These are phyloP conservation scores for Vespertilio murinus DNA, from an alignment of 2,797 vertebrate genomes.

Conservation along the genomic window DNA sequence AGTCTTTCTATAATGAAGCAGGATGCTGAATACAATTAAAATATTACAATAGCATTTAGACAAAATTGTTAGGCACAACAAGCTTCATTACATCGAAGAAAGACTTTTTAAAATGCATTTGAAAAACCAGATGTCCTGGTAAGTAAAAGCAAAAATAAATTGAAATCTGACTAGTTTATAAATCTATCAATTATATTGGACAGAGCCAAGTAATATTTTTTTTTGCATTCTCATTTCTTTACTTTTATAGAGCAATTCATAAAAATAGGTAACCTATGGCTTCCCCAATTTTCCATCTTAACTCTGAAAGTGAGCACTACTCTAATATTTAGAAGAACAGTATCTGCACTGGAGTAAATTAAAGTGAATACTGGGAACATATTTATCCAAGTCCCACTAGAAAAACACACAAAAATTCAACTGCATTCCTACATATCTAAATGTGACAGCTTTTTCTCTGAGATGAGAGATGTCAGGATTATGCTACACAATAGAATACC, in stretches of 20 bases:
- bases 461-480: constrained; percentile 10
- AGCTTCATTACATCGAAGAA: background rate
- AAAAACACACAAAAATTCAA: constrained; percentile 26
- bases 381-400: constrained; percentile 41
- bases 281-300: constrained; percentile 39
- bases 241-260: background rate
- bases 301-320: background rate
- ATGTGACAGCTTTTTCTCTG: constrained; percentile 15
- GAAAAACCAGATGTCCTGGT: constrained; percentile 20
- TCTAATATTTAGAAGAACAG: constrained; percentile 34
- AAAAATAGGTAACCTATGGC: background rate
- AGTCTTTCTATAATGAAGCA: constrained; percentile 17
- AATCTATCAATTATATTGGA: constrained; percentile 1
- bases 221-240: background rate
- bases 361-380: constrained; percentile 6
- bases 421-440: constrained; percentile 4
- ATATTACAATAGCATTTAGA: background rate
- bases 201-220: constrained; percentile 42
- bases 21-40: constrained; percentile 60
- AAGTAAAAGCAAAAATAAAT: constrained; percentile 30
- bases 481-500: constrained; percentile 51
- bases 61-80: constrained; percentile 39
- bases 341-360: constrained; percentile 29
- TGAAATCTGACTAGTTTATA: constrained; percentile 58
- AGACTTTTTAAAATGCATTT: background rate